These are phyloP conservation scores for Apistogramma diplotaenia DNA, from an alignment of 2,113 vertebrate species.

Conservation along the genomic window DNA sequence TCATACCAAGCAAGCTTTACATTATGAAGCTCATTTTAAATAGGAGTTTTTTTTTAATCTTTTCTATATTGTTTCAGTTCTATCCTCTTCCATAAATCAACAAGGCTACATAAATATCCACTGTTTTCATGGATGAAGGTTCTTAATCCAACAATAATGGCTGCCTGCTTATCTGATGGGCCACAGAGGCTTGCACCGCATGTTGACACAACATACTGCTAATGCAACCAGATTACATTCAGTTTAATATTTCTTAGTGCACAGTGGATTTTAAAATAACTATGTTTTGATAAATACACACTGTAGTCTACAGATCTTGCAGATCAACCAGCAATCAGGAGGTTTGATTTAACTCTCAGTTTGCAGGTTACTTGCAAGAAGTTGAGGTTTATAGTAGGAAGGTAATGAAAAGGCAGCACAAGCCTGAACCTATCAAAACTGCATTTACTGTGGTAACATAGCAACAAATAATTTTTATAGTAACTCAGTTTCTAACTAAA, in stretches of 20 bases:
- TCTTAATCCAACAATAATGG: background rate
- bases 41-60: background rate
- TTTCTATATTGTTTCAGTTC: background rate
- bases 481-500: slow-evolving; percentile 35
- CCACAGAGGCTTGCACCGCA: background rate
- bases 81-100: slow-evolving; percentile 5
- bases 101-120: slow-evolving; percentile 17
- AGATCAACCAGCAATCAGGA: background rate
- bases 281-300: background rate
- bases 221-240: background rate
- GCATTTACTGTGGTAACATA: slow-evolving; percentile 28
- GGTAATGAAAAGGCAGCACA: background rate
- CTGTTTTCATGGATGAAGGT: slow-evolving; percentile 1
- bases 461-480: slow-evolving; percentile 48
- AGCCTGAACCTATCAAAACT: background rate
- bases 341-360: background rate
- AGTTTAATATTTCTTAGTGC: background rate
- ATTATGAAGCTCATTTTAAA: background rate
- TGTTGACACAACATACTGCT: background rate
- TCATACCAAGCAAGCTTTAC: background rate
- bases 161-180: background rate
- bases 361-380: background rate
- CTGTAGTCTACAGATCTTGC: background rate
- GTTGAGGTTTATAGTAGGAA: background rate
- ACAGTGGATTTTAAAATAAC: background rate